Evolutionary conservation across 2,113 vertebrate genomes (phyloP).

Genomic region (Hypocryptadius cinnamomeus): DNA sequence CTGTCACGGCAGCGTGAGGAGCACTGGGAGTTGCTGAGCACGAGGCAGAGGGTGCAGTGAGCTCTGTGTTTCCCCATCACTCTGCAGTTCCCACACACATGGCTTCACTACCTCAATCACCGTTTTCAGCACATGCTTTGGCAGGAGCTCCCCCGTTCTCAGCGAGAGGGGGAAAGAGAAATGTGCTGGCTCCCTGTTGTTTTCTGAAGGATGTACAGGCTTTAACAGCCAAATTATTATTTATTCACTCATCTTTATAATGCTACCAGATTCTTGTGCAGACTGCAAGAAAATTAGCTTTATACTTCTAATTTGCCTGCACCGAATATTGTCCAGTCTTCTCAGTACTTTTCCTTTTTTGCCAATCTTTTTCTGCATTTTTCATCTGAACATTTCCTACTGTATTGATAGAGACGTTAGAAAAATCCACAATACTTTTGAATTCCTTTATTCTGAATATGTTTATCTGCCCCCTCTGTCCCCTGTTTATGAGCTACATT

Average conservation of each 20-base stretch:
- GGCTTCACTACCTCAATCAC: background rate
- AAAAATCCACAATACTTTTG: background rate
- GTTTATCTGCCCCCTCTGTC: background rate
- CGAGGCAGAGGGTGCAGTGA: background rate
- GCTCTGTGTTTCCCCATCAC: background rate
- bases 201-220: background rate
- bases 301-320: background rate
- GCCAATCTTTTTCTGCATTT: background rate
- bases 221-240: constrained; percentile 1
- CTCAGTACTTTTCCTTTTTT: background rate
- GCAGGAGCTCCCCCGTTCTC: background rate
- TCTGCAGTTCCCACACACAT: background rate
- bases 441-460: background rate
- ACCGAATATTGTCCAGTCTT: background rate
- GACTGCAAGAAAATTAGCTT: background rate
- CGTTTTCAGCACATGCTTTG: background rate
- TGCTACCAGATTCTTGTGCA: background rate
- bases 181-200: background rate
- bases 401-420: background rate
- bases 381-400: background rate
- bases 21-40: background rate
- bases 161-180: background rate
- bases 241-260: background rate
- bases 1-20: background rate
- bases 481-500: background rate